Percentiles rank a stretch among this genome's conserved stretches.
Evolutionary conservation across 2,113 vertebrate genomes (phyloP).

Genomic region (Dendropsophus ebraccatus): DNA sequence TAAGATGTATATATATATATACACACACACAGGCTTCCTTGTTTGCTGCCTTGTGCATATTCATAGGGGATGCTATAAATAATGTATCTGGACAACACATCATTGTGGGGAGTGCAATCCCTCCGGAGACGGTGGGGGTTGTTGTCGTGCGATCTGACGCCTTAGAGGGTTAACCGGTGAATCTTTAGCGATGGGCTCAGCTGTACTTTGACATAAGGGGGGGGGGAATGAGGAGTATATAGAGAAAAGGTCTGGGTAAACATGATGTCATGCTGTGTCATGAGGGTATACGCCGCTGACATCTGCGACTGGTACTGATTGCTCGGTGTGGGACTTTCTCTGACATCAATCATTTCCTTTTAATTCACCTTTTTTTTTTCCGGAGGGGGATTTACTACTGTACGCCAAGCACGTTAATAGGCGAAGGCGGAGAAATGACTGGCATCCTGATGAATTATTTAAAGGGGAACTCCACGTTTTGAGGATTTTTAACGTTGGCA

Average conservation of each 20-base stretch:
- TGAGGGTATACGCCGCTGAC: constrained; percentile 24
- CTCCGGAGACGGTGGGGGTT: not conserved
- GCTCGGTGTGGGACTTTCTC: not conserved
- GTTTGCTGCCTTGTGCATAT: not conserved
- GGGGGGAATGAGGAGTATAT: not conserved
- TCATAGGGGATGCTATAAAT: constrained; percentile 32
- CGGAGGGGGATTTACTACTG: constrained; percentile 28
- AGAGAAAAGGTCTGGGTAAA: constrained; percentile 1
- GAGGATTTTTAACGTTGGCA: not conserved
- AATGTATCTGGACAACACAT: not conserved
- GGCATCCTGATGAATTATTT: not conserved
- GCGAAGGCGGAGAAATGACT: constrained; percentile 13
- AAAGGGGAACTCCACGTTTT: not conserved
- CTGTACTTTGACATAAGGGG: not conserved
- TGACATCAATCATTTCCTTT: not conserved
- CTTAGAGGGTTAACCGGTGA: constrained; percentile 23
- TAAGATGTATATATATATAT: too few species aligned
- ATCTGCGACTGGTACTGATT: constrained; percentile 27
- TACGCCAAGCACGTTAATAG: constrained; percentile 20
- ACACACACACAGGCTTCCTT: not conserved
- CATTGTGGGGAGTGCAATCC: not conserved
- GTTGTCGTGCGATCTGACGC: not conserved
- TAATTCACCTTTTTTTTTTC: not conserved
- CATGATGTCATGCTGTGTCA: constrained; percentile 50
- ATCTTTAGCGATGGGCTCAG: not conserved